phyloP scores from a whole-genome alignment of 2,797 vertebrate genomes.

The Sebastolobus altivelis region DNA sequence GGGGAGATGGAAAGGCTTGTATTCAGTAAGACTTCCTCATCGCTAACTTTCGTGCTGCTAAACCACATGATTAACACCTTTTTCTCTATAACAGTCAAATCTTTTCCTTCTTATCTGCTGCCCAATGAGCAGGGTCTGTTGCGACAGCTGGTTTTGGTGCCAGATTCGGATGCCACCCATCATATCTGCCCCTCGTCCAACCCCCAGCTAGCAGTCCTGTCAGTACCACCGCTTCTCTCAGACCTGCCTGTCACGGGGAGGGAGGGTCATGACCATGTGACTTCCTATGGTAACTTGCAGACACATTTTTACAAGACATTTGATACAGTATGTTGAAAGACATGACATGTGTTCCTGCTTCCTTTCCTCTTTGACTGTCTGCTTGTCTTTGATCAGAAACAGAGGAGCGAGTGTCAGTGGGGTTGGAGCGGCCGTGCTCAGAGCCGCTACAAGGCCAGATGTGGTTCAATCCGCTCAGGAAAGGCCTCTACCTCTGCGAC shows the following conservation, averaged over 20 bases:
- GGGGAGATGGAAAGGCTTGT: slow-evolving; percentile 90
- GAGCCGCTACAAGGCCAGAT: slow-evolving; percentile 84
- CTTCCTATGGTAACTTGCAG: slow-evolving; percentile 86
- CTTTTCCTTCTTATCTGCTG: background rate
- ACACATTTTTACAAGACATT: slow-evolving; percentile 9
- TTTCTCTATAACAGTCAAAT: background rate
- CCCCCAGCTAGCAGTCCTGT: slow-evolving; percentile 84
- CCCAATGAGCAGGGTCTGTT: slow-evolving; percentile 88
- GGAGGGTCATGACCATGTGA: slow-evolving; percentile 76
- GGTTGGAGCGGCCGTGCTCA: slow-evolving; percentile 84
- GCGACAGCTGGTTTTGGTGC: slow-evolving; percentile 93
- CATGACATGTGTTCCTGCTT: background rate
- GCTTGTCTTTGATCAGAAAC: slow-evolving; percentile 74
- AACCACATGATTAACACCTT: background rate
- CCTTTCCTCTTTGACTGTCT: slow-evolving; percentile 8
- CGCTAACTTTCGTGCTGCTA: background rate
- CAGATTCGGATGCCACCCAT: slow-evolving; percentile 89
- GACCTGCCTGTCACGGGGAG: slow-evolving; percentile 68
- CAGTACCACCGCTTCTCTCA: slow-evolving; percentile 87
- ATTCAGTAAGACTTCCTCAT: slow-evolving; percentile 84
- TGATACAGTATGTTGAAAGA: slow-evolving; percentile 4
- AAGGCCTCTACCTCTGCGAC: slow-evolving; percentile 91
- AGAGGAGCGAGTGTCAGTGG: slow-evolving; percentile 87
- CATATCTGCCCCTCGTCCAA: slow-evolving; percentile 87
- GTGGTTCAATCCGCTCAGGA: slow-evolving; percentile 90